A percentile compares a stretch with the other conserved stretches of the same genome.
These are phyloP conservation scores for Coelopa frigida DNA, from an alignment of 1,140 invertebrate species.

Conservation along the genomic window DNA sequence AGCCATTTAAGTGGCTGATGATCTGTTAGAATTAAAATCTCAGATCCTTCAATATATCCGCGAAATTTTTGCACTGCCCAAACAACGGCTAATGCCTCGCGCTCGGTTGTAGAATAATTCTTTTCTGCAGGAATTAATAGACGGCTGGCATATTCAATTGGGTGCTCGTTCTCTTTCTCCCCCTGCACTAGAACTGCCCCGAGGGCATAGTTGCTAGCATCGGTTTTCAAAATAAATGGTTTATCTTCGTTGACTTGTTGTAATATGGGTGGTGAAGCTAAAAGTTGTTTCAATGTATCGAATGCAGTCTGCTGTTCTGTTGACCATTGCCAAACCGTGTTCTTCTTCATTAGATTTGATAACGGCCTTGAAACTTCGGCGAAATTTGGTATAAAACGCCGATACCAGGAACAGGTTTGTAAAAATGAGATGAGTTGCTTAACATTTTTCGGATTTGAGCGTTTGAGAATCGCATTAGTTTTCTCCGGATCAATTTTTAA, in stretches of 20 bases:
- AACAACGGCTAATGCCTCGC: constrained; percentile 28
- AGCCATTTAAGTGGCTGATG: constrained; percentile 44
- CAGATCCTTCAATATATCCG: constrained; percentile 22
- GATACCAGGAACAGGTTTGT: constrained; percentile 4
- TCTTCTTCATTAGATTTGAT: constrained; percentile 1
- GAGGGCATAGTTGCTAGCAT: constrained; percentile 25
- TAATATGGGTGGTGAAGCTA: too few species aligned
- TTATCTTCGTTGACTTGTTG: too few species aligned
- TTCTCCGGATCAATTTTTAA: constrained; percentile 1
- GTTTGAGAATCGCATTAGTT: not conserved
- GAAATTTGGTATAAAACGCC: constrained; percentile 3
- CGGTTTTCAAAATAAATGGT: constrained; percentile 18
- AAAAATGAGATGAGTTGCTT: constrained; percentile 5
- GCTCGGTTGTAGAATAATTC: constrained; percentile 23
- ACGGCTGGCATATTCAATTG: constrained; percentile 16
- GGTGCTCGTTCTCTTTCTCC: too few species aligned
- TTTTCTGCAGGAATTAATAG: constrained; percentile 37
- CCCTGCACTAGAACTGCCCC: constrained; percentile 34
- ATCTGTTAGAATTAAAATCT: constrained; percentile 23
- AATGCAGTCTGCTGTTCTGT: too few species aligned
- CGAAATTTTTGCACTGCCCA: constrained; percentile 38
- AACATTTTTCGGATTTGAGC: not conserved
- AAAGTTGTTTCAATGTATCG: too few species aligned
- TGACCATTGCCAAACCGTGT: not conserved
- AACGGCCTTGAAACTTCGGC: not conserved